Conservation (phyloP, 2,797 vertebrate species). For the Luscinia megarhynchos region DNA sequence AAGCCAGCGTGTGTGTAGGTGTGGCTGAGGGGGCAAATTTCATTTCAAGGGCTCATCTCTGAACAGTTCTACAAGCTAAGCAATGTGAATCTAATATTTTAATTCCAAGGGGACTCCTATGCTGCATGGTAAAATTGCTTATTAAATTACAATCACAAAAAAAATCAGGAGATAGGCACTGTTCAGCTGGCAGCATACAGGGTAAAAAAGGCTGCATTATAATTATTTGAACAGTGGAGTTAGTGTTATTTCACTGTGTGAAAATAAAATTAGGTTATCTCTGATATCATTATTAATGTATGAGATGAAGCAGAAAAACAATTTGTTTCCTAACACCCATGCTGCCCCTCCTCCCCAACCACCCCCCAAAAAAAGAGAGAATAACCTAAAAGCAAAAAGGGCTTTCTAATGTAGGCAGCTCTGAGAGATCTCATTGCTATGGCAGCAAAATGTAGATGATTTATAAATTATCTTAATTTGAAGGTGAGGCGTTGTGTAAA, state of each 20-base stretch:
- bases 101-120: slow-evolving; percentile 22
- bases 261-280: slow-evolving; percentile 67
- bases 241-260: slow-evolving; percentile 47
- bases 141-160: slow-evolving; percentile 68
- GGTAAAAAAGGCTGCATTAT: slow-evolving; percentile 44
- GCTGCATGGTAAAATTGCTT: slow-evolving; percentile 33
- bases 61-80: slow-evolving; percentile 33
- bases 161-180: slow-evolving; percentile 35
- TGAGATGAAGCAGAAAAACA: slow-evolving; percentile 52
- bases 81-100: slow-evolving; percentile 44
- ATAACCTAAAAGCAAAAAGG: background rate
- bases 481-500: slow-evolving; percentile 2
- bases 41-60: slow-evolving; percentile 50
- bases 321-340: background rate
- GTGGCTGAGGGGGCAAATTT: slow-evolving; percentile 14
- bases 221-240: slow-evolving; percentile 48
- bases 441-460: background rate
- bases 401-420: background rate
- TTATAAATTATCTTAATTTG: slow-evolving; percentile 46
- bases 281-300: slow-evolving; percentile 60
- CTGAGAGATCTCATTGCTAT: slow-evolving; percentile 10
- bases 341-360: background rate
- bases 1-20: rapidly evolving
- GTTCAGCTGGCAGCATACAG: slow-evolving; percentile 42
- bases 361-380: background rate